Conservation (phyloP, 2,113 vertebrate species). For the Pontoporia blainvillei region DNA sequence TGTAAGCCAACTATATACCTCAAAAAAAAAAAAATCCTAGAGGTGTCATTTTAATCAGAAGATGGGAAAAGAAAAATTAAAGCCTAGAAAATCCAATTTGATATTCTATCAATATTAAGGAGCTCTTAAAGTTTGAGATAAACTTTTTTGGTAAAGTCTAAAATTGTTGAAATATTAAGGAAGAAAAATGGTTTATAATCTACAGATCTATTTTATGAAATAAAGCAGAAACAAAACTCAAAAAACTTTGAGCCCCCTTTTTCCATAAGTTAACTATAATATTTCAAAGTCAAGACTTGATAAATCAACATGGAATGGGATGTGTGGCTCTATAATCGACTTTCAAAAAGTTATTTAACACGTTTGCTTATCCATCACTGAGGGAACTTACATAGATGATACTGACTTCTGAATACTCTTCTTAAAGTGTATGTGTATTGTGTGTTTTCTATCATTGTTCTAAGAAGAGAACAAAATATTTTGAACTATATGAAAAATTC, state of each 20-base stretch:
- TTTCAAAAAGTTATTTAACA: background rate
- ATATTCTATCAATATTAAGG: background rate
- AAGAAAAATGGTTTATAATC: background rate
- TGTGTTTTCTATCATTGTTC: background rate
- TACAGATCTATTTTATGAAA: background rate
- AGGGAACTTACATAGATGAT: background rate
- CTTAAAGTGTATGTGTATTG: background rate
- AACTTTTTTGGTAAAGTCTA: background rate
- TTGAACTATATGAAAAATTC: conserved; percentile 25
- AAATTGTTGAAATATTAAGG: conserved; percentile 18
- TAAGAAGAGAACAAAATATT: conserved; percentile 20
- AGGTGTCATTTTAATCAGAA: conserved; percentile 9
- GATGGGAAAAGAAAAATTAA: background rate
- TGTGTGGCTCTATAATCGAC: background rate
- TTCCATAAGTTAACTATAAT: background rate
- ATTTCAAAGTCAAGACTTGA: background rate
- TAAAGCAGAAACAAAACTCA: background rate
- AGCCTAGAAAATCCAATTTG: background rate
- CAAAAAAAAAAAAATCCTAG: background rate
- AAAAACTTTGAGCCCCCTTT: background rate
- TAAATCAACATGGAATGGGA: background rate
- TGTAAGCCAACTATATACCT: background rate
- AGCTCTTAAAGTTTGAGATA: background rate
- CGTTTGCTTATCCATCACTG: background rate
- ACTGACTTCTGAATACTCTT: background rate